phyloP scores from a whole-genome alignment of 2,113 vertebrate genomes.

The Solea senegalensis region DNA sequence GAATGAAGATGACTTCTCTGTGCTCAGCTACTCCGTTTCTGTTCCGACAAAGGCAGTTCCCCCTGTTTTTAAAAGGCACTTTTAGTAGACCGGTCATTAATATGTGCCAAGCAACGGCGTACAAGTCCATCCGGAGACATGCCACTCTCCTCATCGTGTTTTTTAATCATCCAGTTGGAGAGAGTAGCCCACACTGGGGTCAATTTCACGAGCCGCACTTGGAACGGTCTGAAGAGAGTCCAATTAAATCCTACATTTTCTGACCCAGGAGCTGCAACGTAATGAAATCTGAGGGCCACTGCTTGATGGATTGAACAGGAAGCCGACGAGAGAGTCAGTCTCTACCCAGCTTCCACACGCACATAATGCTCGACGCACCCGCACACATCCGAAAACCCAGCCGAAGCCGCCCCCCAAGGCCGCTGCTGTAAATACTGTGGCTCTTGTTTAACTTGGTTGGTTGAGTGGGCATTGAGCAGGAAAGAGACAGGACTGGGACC shows the following conservation, averaged over 20 bases:
- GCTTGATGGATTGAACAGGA: constrained; percentile 22
- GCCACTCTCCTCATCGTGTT: constrained; percentile 64
- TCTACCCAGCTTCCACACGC: constrained; percentile 2
- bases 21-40: constrained; percentile 32
- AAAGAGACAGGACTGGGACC: background rate
- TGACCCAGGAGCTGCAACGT: constrained; percentile 55
- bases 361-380: constrained; percentile 17
- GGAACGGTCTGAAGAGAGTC: constrained; percentile 59
- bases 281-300: constrained; percentile 55
- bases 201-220: constrained; percentile 62
- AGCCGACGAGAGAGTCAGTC: constrained; percentile 18
- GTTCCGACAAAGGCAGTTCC: constrained; percentile 49
- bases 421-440: constrained; percentile 30
- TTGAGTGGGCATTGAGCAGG: constrained; percentile 43
- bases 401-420: constrained; percentile 2
- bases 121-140: constrained; percentile 64
- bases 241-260: constrained; percentile 72
- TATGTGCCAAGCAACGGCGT: constrained; percentile 59
- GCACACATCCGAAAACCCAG: constrained; percentile 3
- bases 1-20: constrained; percentile 14
- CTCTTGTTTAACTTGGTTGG: constrained; percentile 40
- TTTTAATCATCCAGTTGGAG: constrained; percentile 69
- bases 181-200: constrained; percentile 60
- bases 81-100: constrained; percentile 69
- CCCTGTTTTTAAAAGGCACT: constrained; percentile 66